Percentiles rank a stretch among this genome's conserved stretches.
These are phyloP conservation scores for Bombyx mori DNA, from an alignment of 1,140 invertebrate genomes.

Conservation along the genomic window DNA sequence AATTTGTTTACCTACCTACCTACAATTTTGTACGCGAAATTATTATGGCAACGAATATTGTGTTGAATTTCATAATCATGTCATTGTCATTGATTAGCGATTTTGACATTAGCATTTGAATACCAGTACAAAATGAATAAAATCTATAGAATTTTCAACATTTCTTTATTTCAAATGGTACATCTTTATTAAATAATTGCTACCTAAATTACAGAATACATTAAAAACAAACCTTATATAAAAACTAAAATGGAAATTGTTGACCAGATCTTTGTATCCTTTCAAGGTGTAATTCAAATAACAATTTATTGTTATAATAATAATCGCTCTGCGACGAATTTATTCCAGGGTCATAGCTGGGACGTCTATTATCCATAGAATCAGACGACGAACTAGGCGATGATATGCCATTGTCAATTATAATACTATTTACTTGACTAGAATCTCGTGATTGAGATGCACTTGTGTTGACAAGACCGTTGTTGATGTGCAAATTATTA, in stretches of 20 bases:
- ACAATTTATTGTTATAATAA: conserved; percentile 67
- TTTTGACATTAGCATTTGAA: conserved; percentile 9
- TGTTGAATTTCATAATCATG: not conserved
- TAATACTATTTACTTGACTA: conserved; percentile 48
- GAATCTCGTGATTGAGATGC: conserved; percentile 37
- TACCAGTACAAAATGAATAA: conserved; percentile 12
- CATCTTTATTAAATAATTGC: conserved; percentile 32
- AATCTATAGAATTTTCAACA: conserved; percentile 14
- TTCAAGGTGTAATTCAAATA: conserved; percentile 70
- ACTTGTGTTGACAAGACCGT: conserved; percentile 40
- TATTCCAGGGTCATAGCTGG: conserved; percentile 65
- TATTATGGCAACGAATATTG: no score
- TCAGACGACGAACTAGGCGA: conserved; percentile 42
- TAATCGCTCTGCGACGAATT: conserved; percentile 61
- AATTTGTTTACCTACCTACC: not conserved
- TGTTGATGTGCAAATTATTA: conserved; percentile 84
- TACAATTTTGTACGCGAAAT: no score
- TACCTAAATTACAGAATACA: conserved; percentile 30
- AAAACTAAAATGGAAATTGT: conserved; percentile 55
- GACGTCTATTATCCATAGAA: conserved; percentile 34
- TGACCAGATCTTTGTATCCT: conserved; percentile 67
- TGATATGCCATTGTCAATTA: conserved; percentile 39
- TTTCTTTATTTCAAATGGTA: conserved; percentile 16
- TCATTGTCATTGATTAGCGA: conserved; percentile 5
- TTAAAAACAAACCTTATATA: conserved; percentile 33